phyloP scores from a whole-genome alignment of 2,888 invertebrate genomes.

The Chaitophorus viminalis region DNA sequence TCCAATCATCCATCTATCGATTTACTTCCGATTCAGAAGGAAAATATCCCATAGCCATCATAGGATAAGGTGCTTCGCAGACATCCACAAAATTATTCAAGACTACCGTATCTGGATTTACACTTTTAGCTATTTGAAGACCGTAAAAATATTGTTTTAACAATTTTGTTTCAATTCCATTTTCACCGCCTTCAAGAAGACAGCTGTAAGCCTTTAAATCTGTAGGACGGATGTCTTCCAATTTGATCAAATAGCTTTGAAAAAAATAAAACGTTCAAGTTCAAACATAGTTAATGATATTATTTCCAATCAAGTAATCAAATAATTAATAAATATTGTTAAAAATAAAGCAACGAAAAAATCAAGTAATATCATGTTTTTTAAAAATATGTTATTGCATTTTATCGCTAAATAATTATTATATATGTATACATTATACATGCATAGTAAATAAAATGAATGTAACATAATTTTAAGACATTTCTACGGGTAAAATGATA shows the following conservation, averaged over 20 bases:
- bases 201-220: constrained; percentile 7
- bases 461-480: no score
- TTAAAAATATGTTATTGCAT: no score
- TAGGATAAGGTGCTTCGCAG: background rate
- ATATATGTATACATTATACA: no score
- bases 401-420: no score
- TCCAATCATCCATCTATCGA: background rate
- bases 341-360: no score
- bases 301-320: no score
- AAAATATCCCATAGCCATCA: constrained; percentile 47
- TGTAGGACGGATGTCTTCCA: background rate
- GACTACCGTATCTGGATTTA: constrained; percentile 14
- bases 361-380: no score
- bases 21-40: constrained; percentile 55
- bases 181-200: constrained; percentile 19
- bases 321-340: no score
- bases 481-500: no score
- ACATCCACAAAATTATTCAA: background rate
- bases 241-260: constrained; percentile 7
- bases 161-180: background rate
- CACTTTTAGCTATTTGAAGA: constrained; percentile 31
- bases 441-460: no score
- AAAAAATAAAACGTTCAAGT: background rate
- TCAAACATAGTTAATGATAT: no score
- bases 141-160: constrained; percentile 29